Base-by-base conservation (phyloP, 2,888 invertebrate species). In the Sabatieria punctata region DNA sequence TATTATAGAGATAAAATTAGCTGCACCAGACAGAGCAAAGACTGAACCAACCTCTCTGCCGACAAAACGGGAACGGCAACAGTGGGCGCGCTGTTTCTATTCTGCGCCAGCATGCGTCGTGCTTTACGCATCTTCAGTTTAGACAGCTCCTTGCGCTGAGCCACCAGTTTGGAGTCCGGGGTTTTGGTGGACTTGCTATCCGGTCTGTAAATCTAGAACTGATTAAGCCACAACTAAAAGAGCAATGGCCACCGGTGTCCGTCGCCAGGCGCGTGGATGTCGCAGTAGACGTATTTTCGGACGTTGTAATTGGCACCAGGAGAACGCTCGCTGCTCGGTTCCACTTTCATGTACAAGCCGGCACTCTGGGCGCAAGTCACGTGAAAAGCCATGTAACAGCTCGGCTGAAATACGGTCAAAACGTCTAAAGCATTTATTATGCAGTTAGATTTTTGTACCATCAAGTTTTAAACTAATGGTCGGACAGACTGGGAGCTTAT, bases 321-420 rank as follows among this genome's bases (percentile, higher is more conserved):
- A 11, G 41, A 33, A n/a, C 33, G 30, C 13, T 64, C 75, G 58
- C 78, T 76, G 0, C 88, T 82, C 0, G 89, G 88, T 62, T 91
- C 85, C 80, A 95, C 91, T 62, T 85, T 83, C 91, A 91, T 91
- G 63, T 84, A 83, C 1, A 97, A 73, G 1, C 78, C 86, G 23
- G 91, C 89, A 51, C 68, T 86, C 66, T 93, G 91, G 1, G 95
- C 97, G 68, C 97, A 99, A 0, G 97, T 97, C 2, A 97, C 97
- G 67, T 97, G 97, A 71, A 97, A 97, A 1, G 95, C 93, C 52
- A 68, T 67, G 51, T 68, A 68, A 57, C 73, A 73, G 55, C 68
- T 69, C 33, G 56, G 51, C 52, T 58, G 47, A 41, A 51, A 13
- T 18, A 47, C 26, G 15, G 19, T n/a, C 2, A 22, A 53, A 37